Base-by-base conservation (phyloP, 2,888 invertebrate species). In the Miltochrista miniata region DNA sequence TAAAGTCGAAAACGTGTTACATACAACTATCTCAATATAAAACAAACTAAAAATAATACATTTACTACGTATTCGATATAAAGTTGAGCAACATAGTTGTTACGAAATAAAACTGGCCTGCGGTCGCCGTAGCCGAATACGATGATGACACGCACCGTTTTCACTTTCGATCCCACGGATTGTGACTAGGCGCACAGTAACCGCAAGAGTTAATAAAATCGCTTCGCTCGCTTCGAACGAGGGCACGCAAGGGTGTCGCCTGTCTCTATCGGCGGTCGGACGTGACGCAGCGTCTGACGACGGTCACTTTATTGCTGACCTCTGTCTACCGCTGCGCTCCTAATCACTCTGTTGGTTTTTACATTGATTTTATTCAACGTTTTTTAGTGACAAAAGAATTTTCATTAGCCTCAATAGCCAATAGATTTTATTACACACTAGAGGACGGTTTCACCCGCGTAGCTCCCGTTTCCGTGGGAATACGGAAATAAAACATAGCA, bases 231-330 rank as follows among this genome's bases (percentile, higher is more conserved):
- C 44, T 64, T 74, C 75, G 70, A 86, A 83, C 81, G 87, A 85
- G 86, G 86, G 81, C 68, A 62, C 70, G 70, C 57, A 60, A 47
- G 54, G 57, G 54, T 53, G 57, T 51, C 55, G 60, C 41, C 52
- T 49, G 48, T 44, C 50, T 61, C 64, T 61, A 70, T 62, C 70
- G 73, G 80, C 76, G 84, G 83, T 79, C 80, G 77, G 86, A 87
- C 85, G 85, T 87, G 90, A 87, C 87, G 85, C 81, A 76, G 82
- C 81, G 72, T 57, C 79, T 90, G 90, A 91, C 90, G 90, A 87
- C 83, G 90, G 90, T 90, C 87, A 84, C 80, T 88, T 89, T 91
- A 90, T 90, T 91, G 91, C 90, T 91, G 90, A 90, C 90, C 90
- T 87, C 82, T 80, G 90, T 89, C 90, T 89, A 77, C 75, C 69